Evolutionary conservation across 1,140 invertebrate species (phyloP).

Genomic region (Drosophila rufa): DNA sequence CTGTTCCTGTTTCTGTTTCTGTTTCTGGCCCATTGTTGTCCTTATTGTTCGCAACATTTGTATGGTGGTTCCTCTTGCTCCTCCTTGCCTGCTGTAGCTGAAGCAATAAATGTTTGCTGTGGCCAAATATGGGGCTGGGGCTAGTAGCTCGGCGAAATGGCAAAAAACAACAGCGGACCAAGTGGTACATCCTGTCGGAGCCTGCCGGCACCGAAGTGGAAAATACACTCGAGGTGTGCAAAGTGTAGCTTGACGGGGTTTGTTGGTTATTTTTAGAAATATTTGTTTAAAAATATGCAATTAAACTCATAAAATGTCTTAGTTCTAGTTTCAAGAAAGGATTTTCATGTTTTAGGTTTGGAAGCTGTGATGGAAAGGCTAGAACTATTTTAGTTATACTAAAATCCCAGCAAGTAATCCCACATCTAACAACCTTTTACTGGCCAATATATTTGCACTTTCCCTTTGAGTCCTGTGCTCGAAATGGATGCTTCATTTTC

Average conservation of each 20-base stretch:
- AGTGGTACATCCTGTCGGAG: conserved; percentile 14
- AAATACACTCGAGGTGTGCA: conserved; percentile 31
- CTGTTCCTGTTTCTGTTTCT: conserved; percentile 9
- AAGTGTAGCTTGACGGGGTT: neutral
- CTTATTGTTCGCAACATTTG: conserved; percentile 47
- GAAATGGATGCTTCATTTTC: conserved; percentile 6
- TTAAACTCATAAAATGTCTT: too few species aligned
- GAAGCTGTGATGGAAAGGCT: too few species aligned
- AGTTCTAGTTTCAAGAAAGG: too few species aligned
- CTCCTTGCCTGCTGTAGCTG: conserved; percentile 2
- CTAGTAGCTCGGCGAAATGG: conserved; percentile 27
- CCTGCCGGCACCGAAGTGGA: conserved; percentile 26
- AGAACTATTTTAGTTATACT: too few species aligned
- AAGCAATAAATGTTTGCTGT: conserved; percentile 56
- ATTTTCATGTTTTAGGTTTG: too few species aligned
- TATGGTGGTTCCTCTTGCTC: conserved; percentile 40
- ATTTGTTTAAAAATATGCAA: too few species aligned
- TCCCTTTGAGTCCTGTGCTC: neutral
- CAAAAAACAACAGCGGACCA: conserved; percentile 24
- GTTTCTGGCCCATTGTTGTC: conserved; percentile 29
- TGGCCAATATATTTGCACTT: neutral
- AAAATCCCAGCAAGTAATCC: neutral
- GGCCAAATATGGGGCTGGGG: conserved; percentile 42
- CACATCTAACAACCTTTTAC: neutral
- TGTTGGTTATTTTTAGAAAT: too few species aligned